Percentiles rank a stretch among this genome's conserved stretches.
phyloP scores from a whole-genome alignment of 2,797 vertebrate genomes.

The Manis crassicaudata region DNA sequence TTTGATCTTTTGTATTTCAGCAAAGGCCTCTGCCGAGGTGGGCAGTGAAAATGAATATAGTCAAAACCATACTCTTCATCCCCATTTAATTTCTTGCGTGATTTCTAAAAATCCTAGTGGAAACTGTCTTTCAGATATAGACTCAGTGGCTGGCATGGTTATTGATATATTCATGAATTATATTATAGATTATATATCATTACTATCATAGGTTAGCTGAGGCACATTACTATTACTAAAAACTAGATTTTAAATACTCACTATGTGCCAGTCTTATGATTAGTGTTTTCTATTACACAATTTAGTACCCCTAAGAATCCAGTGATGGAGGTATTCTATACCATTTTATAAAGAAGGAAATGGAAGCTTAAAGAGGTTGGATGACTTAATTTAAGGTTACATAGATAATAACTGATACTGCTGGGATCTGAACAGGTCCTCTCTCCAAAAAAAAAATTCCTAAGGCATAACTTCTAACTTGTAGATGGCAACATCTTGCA shows the following conservation, averaged over 20 bases:
- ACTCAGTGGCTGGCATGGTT: not conserved
- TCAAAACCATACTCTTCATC: not conserved
- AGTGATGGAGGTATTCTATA: not conserved
- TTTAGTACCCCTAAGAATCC: not conserved
- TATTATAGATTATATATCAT: not conserved
- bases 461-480: not conserved
- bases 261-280: not conserved
- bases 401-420: not conserved
- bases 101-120: not conserved
- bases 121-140: not conserved
- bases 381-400: not conserved
- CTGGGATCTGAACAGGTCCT: not conserved
- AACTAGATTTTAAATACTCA: not conserved
- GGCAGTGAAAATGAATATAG: not conserved
- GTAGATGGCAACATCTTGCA: not conserved
- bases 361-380: not conserved
- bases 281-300: slow-evolving; percentile 29
- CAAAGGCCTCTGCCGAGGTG: slow-evolving; percentile 14
- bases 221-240: not conserved
- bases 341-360: slow-evolving; percentile 9
- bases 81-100: not conserved
- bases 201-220: not conserved
- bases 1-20: not conserved
- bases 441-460: not conserved
- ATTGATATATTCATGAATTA: not conserved